Conservation (phyloP, 2,888 invertebrate species). For the Troides helena region DNA sequence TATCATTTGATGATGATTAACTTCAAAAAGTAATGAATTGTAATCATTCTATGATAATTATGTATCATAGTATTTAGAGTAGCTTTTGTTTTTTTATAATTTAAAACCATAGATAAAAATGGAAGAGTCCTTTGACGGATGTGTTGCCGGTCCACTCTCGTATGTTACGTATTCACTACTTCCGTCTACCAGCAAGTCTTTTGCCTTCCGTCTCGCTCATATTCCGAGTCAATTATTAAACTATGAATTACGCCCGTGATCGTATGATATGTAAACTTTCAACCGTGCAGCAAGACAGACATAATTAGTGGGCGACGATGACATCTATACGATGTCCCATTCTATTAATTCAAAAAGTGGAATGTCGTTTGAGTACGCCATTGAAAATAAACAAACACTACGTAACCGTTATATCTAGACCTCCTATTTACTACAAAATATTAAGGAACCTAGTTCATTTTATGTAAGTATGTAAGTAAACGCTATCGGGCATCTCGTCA, state of each 20-base stretch:
- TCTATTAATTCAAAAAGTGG: constrained; percentile 51
- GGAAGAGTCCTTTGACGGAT: too few relatives aligned
- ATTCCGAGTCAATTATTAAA: constrained; percentile 42
- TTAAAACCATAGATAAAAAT: too few relatives aligned
- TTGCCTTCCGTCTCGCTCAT: not conserved
- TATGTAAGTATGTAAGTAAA: constrained; percentile 37
- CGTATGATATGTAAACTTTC: constrained; percentile 44
- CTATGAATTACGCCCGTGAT: constrained; percentile 42
- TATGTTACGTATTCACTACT: too few relatives aligned
- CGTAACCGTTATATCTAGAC: constrained; percentile 40
- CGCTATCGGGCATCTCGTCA: constrained; percentile 54
- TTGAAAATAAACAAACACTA: constrained; percentile 44
- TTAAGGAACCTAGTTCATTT: constrained; percentile 32
- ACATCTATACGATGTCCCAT: constrained; percentile 48
- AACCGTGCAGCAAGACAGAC: constrained; percentile 43
- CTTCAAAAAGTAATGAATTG: too few relatives aligned
- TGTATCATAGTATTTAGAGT: too few relatives aligned
- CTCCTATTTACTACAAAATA: constrained; percentile 40
- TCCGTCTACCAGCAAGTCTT: too few relatives aligned
- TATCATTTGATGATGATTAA: too few relatives aligned
- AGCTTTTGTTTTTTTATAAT: too few relatives aligned
- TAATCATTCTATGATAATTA: too few relatives aligned
- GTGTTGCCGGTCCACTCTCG: too few relatives aligned
- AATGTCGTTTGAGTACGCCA: constrained; percentile 44
- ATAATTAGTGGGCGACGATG: constrained; percentile 56